phyloP scores from a whole-genome alignment of 2,797 vertebrate species.

The Aplochiton taeniatus region DNA sequence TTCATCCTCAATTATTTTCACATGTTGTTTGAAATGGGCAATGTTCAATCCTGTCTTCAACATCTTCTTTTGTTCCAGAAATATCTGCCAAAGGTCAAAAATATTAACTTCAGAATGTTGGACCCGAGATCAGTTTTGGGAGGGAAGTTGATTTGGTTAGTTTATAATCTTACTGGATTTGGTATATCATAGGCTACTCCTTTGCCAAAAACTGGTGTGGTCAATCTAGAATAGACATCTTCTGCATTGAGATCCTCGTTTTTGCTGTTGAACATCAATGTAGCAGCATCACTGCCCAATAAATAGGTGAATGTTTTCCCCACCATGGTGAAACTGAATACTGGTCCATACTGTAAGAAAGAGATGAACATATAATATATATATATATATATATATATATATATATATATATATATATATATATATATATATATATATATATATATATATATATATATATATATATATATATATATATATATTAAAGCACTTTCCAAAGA shows the following conservation, averaged over 20 bases:
- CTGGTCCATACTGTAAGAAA: conserved; percentile 86
- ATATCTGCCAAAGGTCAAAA: conserved; percentile 73
- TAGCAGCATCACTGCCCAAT: conserved; percentile 91
- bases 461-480: too few species aligned
- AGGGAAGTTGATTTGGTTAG: neutral
- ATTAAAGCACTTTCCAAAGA: too few species aligned
- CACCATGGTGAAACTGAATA: conserved; percentile 98
- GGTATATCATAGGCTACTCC: conserved; percentile 96
- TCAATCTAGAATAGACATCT: conserved; percentile 91
- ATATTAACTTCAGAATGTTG: neutral
- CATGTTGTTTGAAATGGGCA: conserved; percentile 87
- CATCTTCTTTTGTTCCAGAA: conserved; percentile 98
- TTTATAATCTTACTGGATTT: conserved; percentile 78
- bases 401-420: too few species aligned
- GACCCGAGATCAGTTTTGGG: neutral
- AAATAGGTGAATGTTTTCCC: conserved; percentile 96
- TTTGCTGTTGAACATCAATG: conserved; percentile 94
- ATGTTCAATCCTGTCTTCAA: conserved; percentile 94
- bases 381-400: too few species aligned
- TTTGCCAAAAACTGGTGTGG: conserved; percentile 95
- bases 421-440: too few species aligned
- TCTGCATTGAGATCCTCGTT: conserved; percentile 97
- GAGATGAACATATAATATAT: neutral
- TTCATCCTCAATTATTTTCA: conserved; percentile 90
- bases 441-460: too few species aligned